A percentile compares a stretch with the other conserved stretches of the same genome.
Evolutionary conservation across 1,140 invertebrate genomes (phyloP).

Genomic region (Capitella teleta): DNA sequence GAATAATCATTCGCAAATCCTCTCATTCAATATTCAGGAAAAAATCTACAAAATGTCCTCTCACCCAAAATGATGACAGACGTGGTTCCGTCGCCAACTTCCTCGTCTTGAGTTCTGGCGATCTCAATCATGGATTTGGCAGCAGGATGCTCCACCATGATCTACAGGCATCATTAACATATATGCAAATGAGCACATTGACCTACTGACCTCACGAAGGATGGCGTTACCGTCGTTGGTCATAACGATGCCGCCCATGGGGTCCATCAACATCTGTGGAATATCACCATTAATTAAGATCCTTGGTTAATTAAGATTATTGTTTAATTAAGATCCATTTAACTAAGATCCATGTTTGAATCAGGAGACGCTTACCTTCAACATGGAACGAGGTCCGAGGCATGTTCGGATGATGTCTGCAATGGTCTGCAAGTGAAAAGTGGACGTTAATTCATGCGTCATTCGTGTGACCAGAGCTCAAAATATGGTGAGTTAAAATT

Average conservation of each 20-base stretch:
- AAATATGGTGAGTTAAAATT: neutral
- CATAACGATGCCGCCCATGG: constrained; percentile 99
- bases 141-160: constrained; percentile 98
- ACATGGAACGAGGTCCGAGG: constrained; percentile 95
- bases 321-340: too few relatives aligned
- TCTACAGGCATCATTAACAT: too few relatives aligned
- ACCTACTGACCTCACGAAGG: constrained; percentile 62
- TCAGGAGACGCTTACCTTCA: too few relatives aligned
- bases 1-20: too few relatives aligned
- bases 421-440: constrained; percentile 66
- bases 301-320: neutral
- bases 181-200: neutral
- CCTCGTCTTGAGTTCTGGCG: constrained; percentile 97
- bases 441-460: neutral
- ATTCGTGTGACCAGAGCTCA: neutral
- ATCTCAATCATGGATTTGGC: constrained; percentile 99
- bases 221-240: constrained; percentile 99
- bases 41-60: too few relatives aligned
- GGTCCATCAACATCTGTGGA: constrained; percentile 97
- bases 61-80: constrained; percentile 88
- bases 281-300: too few relatives aligned
- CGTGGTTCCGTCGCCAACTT: constrained; percentile 98
- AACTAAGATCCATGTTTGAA: too few relatives aligned
- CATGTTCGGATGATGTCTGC: constrained; percentile 98
- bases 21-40: too few relatives aligned